Conservation (phyloP, 2,113 vertebrate species). For the Percopsis transmontana region DNA sequence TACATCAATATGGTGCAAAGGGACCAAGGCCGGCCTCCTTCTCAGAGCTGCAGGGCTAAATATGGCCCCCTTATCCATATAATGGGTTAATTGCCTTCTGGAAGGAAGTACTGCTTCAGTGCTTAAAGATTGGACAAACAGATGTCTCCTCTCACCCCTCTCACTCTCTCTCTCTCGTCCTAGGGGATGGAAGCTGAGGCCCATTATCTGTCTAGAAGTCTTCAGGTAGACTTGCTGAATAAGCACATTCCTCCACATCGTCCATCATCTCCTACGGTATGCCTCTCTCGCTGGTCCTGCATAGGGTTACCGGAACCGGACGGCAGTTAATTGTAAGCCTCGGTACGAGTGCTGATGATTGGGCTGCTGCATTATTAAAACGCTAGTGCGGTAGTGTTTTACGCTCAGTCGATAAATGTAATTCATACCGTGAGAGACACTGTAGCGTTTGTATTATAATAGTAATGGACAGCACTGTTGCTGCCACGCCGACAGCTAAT, state of each 20-base stretch:
- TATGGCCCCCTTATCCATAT: slow-evolving; percentile 4
- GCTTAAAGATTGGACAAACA: slow-evolving; percentile 55
- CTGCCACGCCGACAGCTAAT: slow-evolving; percentile 33
- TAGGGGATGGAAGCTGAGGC: slow-evolving; percentile 16
- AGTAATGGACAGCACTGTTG: slow-evolving; percentile 45
- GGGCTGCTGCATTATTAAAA: slow-evolving; percentile 44
- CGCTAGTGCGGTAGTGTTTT: slow-evolving; percentile 27
- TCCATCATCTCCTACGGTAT: slow-evolving; percentile 29
- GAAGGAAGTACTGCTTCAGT: slow-evolving; percentile 33
- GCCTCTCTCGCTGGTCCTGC: slow-evolving; percentile 21
- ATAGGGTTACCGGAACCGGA: slow-evolving; percentile 44
- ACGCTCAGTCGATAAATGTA: slow-evolving; percentile 57
- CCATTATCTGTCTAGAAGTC: slow-evolving; percentile 47
- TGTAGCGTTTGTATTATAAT: slow-evolving; percentile 14
- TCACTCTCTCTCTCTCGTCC: slow-evolving; percentile 9
- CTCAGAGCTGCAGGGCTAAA: slow-evolving; percentile 22
- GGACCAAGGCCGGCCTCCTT: not conserved
- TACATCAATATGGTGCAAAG: slow-evolving; percentile 22
- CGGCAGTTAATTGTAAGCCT: slow-evolving; percentile 1
- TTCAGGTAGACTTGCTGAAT: slow-evolving; percentile 42
- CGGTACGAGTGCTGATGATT: slow-evolving; percentile 14
- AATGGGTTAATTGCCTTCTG: slow-evolving; percentile 47
- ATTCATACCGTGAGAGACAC: slow-evolving; percentile 44
- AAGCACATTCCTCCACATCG: slow-evolving; percentile 36
- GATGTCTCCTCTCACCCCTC: slow-evolving; percentile 39